Base-by-base conservation (phyloP, 2,888 invertebrate genomes). In the Leucozona laternaria region DNA sequence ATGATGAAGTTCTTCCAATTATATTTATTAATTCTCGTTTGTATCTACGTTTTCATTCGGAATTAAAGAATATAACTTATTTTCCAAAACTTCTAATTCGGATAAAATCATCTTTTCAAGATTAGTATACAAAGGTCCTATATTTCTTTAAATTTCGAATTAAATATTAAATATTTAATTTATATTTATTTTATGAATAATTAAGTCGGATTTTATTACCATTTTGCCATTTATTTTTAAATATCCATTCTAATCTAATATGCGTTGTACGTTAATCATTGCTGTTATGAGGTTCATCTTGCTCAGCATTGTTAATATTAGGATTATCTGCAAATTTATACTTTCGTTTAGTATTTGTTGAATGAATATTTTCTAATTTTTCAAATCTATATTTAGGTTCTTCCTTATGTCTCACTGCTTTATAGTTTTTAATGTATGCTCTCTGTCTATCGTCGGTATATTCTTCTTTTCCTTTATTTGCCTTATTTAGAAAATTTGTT, bases 401-500 rank as follows among this genome's bases (percentile, higher is more conserved):
- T 17, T 75, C 13, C 34, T 75, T 62, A 25, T 62, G 62, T 22
- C 73, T 62, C 7, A 75, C 13, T 8, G 73, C 50, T 20, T 75
- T 62, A 40, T 73, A 62, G 28, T 62, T 75, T 75, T 76, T 57
- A 64, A 75, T 75, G 25, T n/a, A n/a, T n/a, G n/a, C n/a, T n/a
- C n/a, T n/a, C n/a, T n/a, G n/a, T n/a, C n/a, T n/a, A n/a, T n/a
- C n/a, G n/a, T n/a, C n/a, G n/a, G n/a, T n/a, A n/a, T n/a, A n/a
- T n/a, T n/a, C n/a, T n/a, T n/a, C n/a, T n/a, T n/a, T n/a, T n/a
- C n/a, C n/a, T n/a, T n/a, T n/a, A n/a, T n/a, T n/a, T n/a, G n/a
- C n/a, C n/a, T n/a, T n/a, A n/a, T n/a, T n/a, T n/a, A n/a, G n/a
- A n/a, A n/a, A n/a, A n/a, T n/a, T n/a, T n/a, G n/a, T n/a, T n/a